A percentile compares a stretch with the other conserved stretches of the same genome.
These are phyloP conservation scores for Polyodon spathula DNA, from an alignment of 2,113 vertebrate species.

Conservation along the genomic window DNA sequence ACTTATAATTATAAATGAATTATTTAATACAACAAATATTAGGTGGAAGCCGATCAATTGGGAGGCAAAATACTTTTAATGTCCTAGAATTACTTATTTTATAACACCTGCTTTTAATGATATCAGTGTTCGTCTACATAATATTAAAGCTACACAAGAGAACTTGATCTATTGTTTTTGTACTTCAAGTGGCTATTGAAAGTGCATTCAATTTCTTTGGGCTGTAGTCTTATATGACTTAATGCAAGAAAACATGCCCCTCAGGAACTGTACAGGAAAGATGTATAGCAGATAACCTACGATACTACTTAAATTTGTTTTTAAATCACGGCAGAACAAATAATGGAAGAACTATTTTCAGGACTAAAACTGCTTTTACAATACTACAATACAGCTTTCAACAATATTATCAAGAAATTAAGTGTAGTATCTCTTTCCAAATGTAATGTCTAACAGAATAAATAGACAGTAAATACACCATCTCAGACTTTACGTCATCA, in stretches of 20 bases:
- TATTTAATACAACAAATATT: not conserved
- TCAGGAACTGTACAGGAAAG: constrained; percentile 12
- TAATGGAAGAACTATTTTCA: constrained; percentile 30
- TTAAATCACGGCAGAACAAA: constrained; percentile 19
- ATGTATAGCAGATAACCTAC: not conserved
- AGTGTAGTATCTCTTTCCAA: constrained; percentile 39
- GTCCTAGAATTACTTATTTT: not conserved
- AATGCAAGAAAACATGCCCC: not conserved
- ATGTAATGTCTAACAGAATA: constrained; percentile 10
- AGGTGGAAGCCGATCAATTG: not conserved
- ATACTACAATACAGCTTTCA: constrained; percentile 34
- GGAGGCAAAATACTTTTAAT: not conserved
- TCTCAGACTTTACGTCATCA: not conserved
- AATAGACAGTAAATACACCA: too few relatives aligned
- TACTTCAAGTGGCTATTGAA: not conserved
- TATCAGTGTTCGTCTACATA: not conserved
- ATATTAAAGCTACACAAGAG: not conserved
- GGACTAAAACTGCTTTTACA: constrained; percentile 19
- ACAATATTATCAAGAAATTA: constrained; percentile 30
- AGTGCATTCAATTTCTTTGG: constrained; percentile 3
- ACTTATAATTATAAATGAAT: not conserved
- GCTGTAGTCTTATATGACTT: not conserved
- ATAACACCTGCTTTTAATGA: constrained; percentile 1
- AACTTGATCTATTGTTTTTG: not conserved
- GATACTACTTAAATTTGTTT: constrained; percentile 1